Evolutionary conservation across 1,140 invertebrate genomes (phyloP), one percentile per base, ranked within the genome.

Genomic region (Belonocnema kinseyi): DNA sequence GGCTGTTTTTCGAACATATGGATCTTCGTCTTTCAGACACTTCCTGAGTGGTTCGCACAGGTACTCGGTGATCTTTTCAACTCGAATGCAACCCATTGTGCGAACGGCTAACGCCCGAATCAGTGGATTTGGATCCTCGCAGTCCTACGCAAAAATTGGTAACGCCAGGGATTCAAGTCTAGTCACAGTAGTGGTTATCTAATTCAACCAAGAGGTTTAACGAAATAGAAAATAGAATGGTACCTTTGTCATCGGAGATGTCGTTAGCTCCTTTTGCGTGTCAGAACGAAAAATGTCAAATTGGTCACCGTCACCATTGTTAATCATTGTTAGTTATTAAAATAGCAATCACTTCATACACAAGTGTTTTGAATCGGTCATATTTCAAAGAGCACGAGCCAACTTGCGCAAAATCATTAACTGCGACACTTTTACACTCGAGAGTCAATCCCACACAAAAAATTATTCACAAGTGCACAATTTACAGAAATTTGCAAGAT

Each of bases 61-160:
- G 92, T 99, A 99, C 92, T 99, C 99, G 3, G 99, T 99, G 85
- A 99, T 99, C 92, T 99, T 99, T 92, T 99, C 99, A 66, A 99
- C 99, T 66, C 99, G 94, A 87, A 99, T 99, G 89, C 99, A 99
- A 54, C 99, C 99, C 99, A 99, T 99, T 14, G 99, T 99, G 58
- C 99, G 94, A 53, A 99, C 99, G 80, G 99, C 99, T 85, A 99
- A 91, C 11, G 99, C 99, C 81, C 99, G 94, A 88, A 99, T 99
- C 86, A 99, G 92, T 13, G 99, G 99, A 93, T 99, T 99, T 14
- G 98, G 97, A 92, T 99, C 99, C 93, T 99, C 99, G 93, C 99
- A 99, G 92, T 99, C 99, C 97, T 98, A 91, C 89, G 88, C 90
- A 91, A 92, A 92, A 92, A 91, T 90, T 88, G 88, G 88, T 89